Percentiles rank a stretch among this genome's conserved stretches.
These are phyloP conservation scores for Castor canadensis DNA, from an alignment of 2,113 vertebrate genomes.

Conservation along the genomic window DNA sequence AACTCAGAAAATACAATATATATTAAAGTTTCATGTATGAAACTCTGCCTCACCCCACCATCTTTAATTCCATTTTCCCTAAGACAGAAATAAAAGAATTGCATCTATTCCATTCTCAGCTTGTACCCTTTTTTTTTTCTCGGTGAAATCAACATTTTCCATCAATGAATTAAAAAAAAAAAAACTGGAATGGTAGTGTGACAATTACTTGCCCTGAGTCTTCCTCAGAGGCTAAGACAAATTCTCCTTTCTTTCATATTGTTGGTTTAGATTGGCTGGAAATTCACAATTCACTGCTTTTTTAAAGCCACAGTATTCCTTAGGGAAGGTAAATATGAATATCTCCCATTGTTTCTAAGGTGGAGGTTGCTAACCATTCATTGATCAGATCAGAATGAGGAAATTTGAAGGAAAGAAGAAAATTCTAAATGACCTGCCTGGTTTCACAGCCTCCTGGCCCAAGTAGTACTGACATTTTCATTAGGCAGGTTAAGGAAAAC, in stretches of 20 bases:
- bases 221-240: constrained; percentile 46
- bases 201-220: constrained; percentile 31
- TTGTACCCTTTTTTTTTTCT: neutral
- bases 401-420: constrained; percentile 1
- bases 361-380: constrained; percentile 22
- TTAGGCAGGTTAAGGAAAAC: constrained; percentile 62
- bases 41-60: neutral
- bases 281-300: constrained; percentile 62
- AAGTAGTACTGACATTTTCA: constrained; percentile 68
- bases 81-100: neutral
- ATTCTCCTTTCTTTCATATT: constrained; percentile 11
- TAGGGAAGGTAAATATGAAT: constrained; percentile 35
- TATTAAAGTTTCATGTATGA: neutral
- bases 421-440: constrained; percentile 42
- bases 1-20: neutral
- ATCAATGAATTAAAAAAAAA: neutral
- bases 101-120: neutral
- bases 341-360: neutral
- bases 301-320: constrained; percentile 31
- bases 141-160: constrained; percentile 8
- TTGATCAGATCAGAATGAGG: constrained; percentile 23
- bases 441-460: constrained; percentile 30
- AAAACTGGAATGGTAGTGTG: neutral
- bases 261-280: constrained; percentile 43
- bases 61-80: neutral